Evolutionary conservation across 2,113 vertebrate genomes (phyloP), one percentile per base, ranked within the genome.

Genomic region (Addax nasomaculatus): DNA sequence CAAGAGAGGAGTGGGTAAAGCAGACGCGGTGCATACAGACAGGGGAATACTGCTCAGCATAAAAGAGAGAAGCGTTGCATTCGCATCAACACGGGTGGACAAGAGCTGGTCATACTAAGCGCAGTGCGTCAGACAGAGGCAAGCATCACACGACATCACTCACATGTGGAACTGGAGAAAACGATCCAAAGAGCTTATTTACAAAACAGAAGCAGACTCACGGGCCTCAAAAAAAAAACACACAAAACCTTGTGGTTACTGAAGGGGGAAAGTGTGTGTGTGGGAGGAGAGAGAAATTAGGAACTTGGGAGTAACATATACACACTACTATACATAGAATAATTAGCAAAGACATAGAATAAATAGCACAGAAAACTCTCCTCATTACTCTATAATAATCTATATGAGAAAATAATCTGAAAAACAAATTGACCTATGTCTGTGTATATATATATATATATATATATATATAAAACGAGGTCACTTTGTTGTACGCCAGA

Each of bases 21-120:
- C 14, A 76, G 39, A 27, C 2, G 3, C 7, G 13, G 23, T 0
- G 9, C 23, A 1, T 1, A 8, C 2, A 76, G 6, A 45, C 23
- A 60, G 2, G 2, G 49, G 23, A 3, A 0, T 2, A 8, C 8
- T 15, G 4, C 6, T 27, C 39, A 27, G 23, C 70, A 12, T 12
- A 6, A 6, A 73, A 39, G n/a, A 39, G 3, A 39, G 19, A 39
- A 6, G 12, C 5, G 3, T 1, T 1, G 67, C 67, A 3, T 23
- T 23, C 12, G n/a, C 67, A 3, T n/a, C 67, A 23, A 12, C 51
- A 6, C 4, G 70, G 23, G 1, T 15, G 23, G 1, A 7, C 23
- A 2, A 14, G 36, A 15, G 39, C 2, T 1, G 23, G 0, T 1
- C 39, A 43, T 1, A 15, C 39, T 15, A 7, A 27, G 70, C 7